Evolutionary conservation across 2,797 vertebrate species (phyloP), one percentile per base, ranked within the genome.

Genomic region (Bradypus variegatus): DNA sequence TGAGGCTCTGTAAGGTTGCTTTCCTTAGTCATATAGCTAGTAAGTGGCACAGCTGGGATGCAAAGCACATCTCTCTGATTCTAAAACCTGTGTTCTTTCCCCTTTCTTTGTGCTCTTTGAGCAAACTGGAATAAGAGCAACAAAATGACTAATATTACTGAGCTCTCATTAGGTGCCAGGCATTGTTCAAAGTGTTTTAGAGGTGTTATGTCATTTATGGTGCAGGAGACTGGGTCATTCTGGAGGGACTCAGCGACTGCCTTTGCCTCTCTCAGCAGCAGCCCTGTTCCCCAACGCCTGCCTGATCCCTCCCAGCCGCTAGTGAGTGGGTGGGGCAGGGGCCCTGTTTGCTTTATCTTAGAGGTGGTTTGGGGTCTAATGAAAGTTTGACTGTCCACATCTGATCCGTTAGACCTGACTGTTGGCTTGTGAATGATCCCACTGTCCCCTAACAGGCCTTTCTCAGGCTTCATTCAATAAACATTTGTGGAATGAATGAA

Each of bases 401-500:
- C 75, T 91, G 86, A 95, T 95, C 93, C 62, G 82, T 93, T 94
- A 95, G 94, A 88, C 78, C 70, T 93, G 76, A 94, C 95, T 60
- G 91, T 96, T 95, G 93, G 78, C 75, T 94, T 80, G 84, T 96
- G 94, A 96, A 96, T 94, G 95, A 92, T 93, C 55, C 67, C 84
- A 92, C 89, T 96, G 94, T 96, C 75, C 55, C 83, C n/a, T 89
- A 53, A 73, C 82, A 89, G 70, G 79, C 15, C 82, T 80, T 67
- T 91, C 93, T 86, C 88, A 48, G 81, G 41, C 91, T 96, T 84
- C 27, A 2, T 88, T 95, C 88, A 96, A 50, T 94, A 96, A 93
- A 90, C 86, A 94, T 75, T 92, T 96, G 94, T 91, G 88, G 92
- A 90, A 94, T 95, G 93, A 93, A 93, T 96, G 96, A 96, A 96